Evolutionary conservation across 2,888 invertebrate genomes (phyloP), one percentile per base, ranked within the genome.

Genomic region (Yponomeuta sedellus): DNA sequence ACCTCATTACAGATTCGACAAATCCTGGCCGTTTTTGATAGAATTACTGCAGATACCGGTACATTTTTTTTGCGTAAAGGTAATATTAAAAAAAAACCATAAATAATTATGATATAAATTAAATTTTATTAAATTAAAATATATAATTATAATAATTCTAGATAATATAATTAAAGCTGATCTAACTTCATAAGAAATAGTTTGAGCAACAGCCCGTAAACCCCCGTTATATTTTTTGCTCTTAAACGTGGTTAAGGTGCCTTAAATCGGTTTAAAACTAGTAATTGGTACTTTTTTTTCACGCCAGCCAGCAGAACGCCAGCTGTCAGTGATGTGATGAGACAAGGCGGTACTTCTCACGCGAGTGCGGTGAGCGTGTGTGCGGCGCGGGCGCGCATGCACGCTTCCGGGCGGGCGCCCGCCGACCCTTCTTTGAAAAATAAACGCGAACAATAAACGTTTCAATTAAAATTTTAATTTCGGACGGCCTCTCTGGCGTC

Each of bases 151-250:
- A 84, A 94, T 77, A 78, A 94, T 77, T 80, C 92, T 87, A 68
- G 90, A 92, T 77, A 94, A 79, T 80, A 95, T 87, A 91, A 95
- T 92, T 77, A 95, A 92, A 77, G 92, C 82, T 77, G 95, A 92
- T 19, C 93, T 94, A 56, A 95, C 94, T 82, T 95, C 95, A 93
- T 95, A 95, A 77, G 95, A 95, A 93, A 95, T 94, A 67, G 94
- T 94, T 83, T 95, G 95, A 82, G 94, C 94, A 0, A 95, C 92
- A 0, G 93, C 90, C 0, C 95, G 95, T 70, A 95, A 85, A 0
- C 93, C 91, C 0, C 95, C 95, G n/a, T n/a, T n/a, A n/a, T n/a
- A n/a, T n/a, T n/a, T n/a, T n/a, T n/a, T n/a, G n/a, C n/a, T n/a
- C n/a, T n/a, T n/a, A n/a, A n/a, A n/a, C n/a, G n/a, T n/a, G n/a